Base-by-base conservation (phyloP, 2,113 vertebrate genomes). In the Quiscalus mexicanus region DNA sequence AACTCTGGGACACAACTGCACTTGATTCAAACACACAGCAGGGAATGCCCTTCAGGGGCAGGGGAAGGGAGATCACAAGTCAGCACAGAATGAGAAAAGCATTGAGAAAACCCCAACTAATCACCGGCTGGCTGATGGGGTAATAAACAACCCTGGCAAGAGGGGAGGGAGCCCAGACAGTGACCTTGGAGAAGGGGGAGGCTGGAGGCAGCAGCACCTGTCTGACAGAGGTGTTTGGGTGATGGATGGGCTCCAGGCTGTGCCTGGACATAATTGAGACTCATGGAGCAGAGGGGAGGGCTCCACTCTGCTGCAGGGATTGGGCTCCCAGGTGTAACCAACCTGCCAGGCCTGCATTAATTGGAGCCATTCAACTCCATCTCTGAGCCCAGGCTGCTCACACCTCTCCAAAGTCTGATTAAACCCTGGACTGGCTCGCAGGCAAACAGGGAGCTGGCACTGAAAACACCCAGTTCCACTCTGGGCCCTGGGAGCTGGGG, bases 261-360 rank as follows among this genome's bases (percentile, higher is more conserved):
- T 33, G 49, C 30, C 37, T 33, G 53, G 85, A 76, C 89, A 69
- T 62, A 88, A 93, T 11, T 65, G 90, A 96, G 94, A 92, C 83
- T 88, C 82, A 83, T 50, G 67, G 53, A 82, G 96, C 4, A 0
- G 50, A 86, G 64, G 42, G 77, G 50, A 77, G 64, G 56, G 41
- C 49, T 85, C 78, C 56, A 23, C 33, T 37, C 37, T 37, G 37
- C 37, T 37, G 37, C 37, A 37, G 37, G 37, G 58, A 42, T 84
- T 79, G 45, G 75, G 56, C 64, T 96, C 88, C 79, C 62, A 47
- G 62, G 82, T 73, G 84, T 13, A 73, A 65, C 70, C 82, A 91
- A 64, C 68, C 84, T 25, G 80, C 83, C 83, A 12, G 6, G 60
- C 60, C 35, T 27, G 44, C 58, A 56, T 77, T 86, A 76, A 92